phyloP scores from a whole-genome alignment of 2,797 vertebrate genomes.

The Sebastiscus tertius region DNA sequence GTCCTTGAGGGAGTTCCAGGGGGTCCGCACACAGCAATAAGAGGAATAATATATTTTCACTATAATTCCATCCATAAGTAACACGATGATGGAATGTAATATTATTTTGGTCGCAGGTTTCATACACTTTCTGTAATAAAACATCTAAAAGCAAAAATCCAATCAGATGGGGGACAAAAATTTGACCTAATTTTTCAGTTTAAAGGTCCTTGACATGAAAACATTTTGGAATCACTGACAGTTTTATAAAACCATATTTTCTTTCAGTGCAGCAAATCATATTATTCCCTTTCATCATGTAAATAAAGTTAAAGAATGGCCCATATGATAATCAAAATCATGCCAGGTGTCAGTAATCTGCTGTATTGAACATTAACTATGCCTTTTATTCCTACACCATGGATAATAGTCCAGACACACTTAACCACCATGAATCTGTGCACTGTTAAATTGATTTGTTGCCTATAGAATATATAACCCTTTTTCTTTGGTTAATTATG shows the following conservation, averaged over 20 bases:
- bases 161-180: too few species aligned
- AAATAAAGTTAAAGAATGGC: not conserved
- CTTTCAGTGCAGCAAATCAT: not conserved
- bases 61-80: too few species aligned
- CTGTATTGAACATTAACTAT: not conserved
- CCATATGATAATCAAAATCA: not conserved
- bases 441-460: not conserved
- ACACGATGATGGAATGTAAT: too few species aligned
- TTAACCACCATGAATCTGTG: not conserved
- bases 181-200: too few species aligned
- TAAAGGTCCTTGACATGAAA: too few species aligned
- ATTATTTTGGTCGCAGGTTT: too few species aligned
- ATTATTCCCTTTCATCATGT: not conserved
- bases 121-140: too few species aligned
- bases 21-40: too few species aligned
- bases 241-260: not conserved
- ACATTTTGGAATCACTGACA: too few species aligned
- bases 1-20: too few species aligned
- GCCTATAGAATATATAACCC: not conserved
- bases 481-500: not conserved
- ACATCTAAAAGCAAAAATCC: too few species aligned
- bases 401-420: not conserved
- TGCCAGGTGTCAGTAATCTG: not conserved
- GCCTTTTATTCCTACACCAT: not conserved
- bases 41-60: not conserved